Evolutionary conservation across 2,888 invertebrate species (phyloP).

Genomic region (Rhagonycha fulva): DNA sequence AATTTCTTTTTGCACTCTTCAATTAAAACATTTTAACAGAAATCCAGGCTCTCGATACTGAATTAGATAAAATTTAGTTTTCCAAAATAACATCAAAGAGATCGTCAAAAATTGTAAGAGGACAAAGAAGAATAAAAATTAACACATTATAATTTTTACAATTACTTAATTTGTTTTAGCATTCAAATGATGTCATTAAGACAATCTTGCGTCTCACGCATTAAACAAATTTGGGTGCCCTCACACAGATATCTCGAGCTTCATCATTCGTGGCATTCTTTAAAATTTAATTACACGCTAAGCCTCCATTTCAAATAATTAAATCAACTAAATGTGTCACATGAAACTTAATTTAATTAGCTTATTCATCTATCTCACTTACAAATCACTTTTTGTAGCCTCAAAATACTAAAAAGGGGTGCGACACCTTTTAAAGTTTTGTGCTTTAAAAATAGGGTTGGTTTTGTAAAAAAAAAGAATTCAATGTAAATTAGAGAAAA

Average conservation of each 20-base stretch:
- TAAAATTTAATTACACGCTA: conserved; percentile 1
- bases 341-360: not conserved
- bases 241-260: not conserved
- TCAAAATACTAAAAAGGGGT: not conserved
- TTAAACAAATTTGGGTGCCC: not conserved
- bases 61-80: no score
- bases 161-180: not conserved
- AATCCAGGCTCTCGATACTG: no score
- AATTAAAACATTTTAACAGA: no score
- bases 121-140: not conserved
- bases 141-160: not conserved
- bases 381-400: not conserved
- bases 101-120: no score
- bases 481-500: no score
- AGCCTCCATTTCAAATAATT: conserved; percentile 1
- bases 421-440: no score
- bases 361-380: not conserved
- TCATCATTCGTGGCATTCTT: not conserved
- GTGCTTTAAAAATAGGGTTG: no score
- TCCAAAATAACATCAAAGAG: no score
- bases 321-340: conserved; percentile 1
- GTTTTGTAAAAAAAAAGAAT: no score
- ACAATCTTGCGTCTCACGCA: not conserved
- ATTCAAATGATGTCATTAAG: not conserved
- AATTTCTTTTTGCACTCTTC: no score